phyloP scores from a whole-genome alignment of 1,140 invertebrate species.

The Heterodera schachtii region DNA sequence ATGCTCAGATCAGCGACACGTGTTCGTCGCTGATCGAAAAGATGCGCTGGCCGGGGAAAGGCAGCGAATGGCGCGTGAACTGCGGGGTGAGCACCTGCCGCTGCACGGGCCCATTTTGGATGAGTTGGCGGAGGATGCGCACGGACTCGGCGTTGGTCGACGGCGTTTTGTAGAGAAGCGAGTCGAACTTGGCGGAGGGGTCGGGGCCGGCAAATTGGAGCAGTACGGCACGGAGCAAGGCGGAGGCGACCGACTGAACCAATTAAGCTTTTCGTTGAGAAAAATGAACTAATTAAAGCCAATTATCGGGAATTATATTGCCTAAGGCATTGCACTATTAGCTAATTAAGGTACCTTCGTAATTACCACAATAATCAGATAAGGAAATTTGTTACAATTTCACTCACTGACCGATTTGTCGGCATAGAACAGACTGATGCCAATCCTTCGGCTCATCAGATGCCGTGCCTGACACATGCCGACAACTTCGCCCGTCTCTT shows the following conservation, averaged over 20 bases:
- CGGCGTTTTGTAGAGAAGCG: not conserved
- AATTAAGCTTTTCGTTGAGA: too few relatives aligned
- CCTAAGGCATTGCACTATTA: too few relatives aligned
- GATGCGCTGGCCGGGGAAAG: not conserved
- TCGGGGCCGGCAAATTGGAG: not conserved
- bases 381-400: too few relatives aligned
- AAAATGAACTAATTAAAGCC: not conserved
- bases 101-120: not conserved
- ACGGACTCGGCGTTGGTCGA: not conserved
- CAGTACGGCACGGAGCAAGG: not conserved
- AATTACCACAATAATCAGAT: too few relatives aligned
- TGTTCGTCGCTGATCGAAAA: not conserved
- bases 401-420: not conserved
- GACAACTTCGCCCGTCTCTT: too few relatives aligned
- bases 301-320: too few relatives aligned
- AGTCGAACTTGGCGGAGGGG: too few relatives aligned
- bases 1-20: constrained; percentile 7
- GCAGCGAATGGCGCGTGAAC: not conserved
- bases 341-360: too few relatives aligned
- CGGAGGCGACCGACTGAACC: constrained; percentile 2
- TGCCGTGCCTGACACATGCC: constrained; percentile 5
- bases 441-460: not conserved
- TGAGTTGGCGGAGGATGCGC: not conserved
- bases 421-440: not conserved
- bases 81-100: not conserved